Evolutionary conservation across 2,888 invertebrate genomes (phyloP).

Genomic region (Cosmia pyralina): DNA sequence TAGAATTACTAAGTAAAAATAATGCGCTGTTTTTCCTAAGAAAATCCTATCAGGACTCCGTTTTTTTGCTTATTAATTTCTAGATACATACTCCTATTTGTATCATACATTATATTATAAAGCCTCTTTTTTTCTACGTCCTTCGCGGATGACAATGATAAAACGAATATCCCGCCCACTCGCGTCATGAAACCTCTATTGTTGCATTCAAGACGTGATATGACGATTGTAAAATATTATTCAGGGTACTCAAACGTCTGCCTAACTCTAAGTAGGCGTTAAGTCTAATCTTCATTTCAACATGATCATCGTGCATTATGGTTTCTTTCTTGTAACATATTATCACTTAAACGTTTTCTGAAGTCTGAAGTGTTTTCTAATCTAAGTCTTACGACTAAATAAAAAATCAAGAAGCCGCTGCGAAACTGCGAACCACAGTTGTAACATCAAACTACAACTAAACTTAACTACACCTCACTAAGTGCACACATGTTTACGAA

Average conservation of each 20-base stretch:
- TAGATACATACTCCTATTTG: conserved; percentile 30
- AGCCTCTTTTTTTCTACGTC: conserved; percentile 33
- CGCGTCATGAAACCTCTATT: conserved; percentile 62
- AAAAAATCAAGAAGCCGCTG: too few species aligned
- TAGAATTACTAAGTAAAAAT: conserved; percentile 24
- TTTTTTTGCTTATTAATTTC: conserved; percentile 7
- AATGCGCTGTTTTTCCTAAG: conserved; percentile 24
- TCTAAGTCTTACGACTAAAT: neutral
- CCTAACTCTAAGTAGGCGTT: conserved; percentile 32
- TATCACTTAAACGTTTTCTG: conserved; percentile 9
- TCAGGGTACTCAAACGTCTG: conserved; percentile 33
- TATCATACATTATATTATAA: conserved; percentile 33
- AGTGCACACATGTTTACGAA: too few species aligned
- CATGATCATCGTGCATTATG: conserved; percentile 29
- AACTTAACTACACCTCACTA: too few species aligned
- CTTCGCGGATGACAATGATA: conserved; percentile 57
- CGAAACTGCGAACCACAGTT: neutral
- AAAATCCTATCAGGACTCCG: conserved; percentile 16
- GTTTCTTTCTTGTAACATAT: conserved; percentile 3
- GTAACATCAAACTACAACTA: neutral
- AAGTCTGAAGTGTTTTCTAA: conserved; percentile 20
- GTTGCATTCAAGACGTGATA: conserved; percentile 59
- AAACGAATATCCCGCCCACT: conserved; percentile 51
- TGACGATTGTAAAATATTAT: conserved; percentile 37
- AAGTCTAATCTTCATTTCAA: neutral